Conservation (phyloP, 1,140 invertebrate genomes). For the Nephotettix cincticeps region DNA sequence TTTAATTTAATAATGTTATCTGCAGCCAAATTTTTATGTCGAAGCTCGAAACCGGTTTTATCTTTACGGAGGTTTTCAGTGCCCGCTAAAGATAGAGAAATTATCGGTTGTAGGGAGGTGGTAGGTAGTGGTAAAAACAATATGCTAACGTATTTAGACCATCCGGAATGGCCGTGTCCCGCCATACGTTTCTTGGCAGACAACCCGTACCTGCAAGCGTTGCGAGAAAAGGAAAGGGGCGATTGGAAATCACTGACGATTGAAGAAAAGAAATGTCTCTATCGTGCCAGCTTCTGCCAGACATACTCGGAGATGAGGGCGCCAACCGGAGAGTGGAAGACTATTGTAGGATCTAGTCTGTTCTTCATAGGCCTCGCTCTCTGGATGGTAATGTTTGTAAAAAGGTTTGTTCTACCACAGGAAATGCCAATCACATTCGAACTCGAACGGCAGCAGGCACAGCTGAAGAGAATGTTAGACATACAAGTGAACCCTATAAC, state of each 20-base stretch:
- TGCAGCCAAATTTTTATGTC: no score
- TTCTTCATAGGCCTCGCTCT: conserved; percentile 58
- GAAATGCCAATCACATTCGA: conserved; percentile 65
- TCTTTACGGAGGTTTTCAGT: no score
- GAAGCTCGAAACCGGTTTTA: no score
- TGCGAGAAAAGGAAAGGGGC: conserved; percentile 64
- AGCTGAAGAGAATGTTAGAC: conserved; percentile 77
- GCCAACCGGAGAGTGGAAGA: conserved; percentile 88
- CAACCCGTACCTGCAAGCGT: conserved; percentile 42
- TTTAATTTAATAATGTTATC: no score
- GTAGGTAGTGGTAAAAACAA: no score
- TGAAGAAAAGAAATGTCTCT: conserved; percentile 66
- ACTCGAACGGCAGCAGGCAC: conserved; percentile 73
- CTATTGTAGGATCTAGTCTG: conserved; percentile 60
- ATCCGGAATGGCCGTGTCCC: no score
- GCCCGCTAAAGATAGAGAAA: no score
- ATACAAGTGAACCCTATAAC: conserved; percentile 75
- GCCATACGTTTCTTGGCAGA: no score
- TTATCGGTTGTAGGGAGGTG: no score
- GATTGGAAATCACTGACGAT: conserved; percentile 64
- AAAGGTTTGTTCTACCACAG: background rate
- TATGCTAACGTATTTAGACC: no score
- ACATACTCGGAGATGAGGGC: conserved; percentile 67
- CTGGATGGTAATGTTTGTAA: conserved; percentile 43
- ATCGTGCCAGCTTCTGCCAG: conserved; percentile 64